phyloP scores from a whole-genome alignment of 2,888 invertebrate species.

The Mamestra brassicae region DNA sequence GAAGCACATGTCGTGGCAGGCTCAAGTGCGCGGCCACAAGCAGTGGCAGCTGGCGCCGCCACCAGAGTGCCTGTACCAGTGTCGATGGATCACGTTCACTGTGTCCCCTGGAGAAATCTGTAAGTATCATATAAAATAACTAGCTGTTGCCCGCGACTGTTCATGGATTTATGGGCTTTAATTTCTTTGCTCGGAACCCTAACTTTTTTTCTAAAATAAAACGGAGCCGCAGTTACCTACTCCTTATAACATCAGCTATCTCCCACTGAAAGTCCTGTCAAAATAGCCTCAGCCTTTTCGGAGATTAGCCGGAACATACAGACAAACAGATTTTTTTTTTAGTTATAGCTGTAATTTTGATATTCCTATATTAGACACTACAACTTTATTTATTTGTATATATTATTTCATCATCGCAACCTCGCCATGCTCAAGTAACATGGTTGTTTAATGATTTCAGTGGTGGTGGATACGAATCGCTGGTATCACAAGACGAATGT shows the following conservation, averaged over 20 bases:
- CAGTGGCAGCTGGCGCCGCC: constrained; percentile 97
- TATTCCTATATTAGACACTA: too few relatives aligned
- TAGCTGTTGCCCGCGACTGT: background rate
- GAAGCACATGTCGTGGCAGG: constrained; percentile 98
- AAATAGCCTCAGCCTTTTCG: too few relatives aligned
- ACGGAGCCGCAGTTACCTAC: too few relatives aligned
- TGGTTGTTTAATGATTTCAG: constrained; percentile 85
- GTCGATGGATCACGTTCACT: constrained; percentile 92
- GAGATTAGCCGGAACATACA: too few relatives aligned
- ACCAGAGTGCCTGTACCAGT: constrained; percentile 96
- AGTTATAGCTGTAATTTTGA: too few relatives aligned
- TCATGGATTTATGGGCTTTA: too few relatives aligned
- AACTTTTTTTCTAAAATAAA: too few relatives aligned
- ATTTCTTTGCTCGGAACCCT: too few relatives aligned
- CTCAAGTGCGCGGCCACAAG: constrained; percentile 97
- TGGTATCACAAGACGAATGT: constrained; percentile 99
- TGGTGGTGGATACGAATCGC: constrained; percentile 98
- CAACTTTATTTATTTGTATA: too few relatives aligned
- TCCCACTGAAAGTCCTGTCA: too few relatives aligned
- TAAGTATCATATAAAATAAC: constrained; percentile 79
- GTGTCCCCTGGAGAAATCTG: constrained; percentile 97
- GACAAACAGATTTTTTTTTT: too few relatives aligned
- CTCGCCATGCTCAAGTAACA: background rate
- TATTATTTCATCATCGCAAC: background rate
- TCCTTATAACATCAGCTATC: too few relatives aligned